phyloP scores from a whole-genome alignment of 2,797 vertebrate genomes.

The Staurois parvus region DNA sequence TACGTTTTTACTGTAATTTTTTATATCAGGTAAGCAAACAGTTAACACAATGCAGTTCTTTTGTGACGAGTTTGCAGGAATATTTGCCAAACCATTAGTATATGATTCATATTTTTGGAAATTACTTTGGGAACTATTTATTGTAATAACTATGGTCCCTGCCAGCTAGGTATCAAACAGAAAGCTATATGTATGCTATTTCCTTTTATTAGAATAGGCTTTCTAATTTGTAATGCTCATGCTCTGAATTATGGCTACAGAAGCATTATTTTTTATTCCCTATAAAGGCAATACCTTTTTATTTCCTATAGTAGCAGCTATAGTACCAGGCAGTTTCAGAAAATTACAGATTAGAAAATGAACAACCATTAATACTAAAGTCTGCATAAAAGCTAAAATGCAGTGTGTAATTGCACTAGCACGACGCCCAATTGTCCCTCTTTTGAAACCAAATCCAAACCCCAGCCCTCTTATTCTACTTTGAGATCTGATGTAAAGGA shows the following conservation, averaged over 20 bases:
- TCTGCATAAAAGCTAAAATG: not conserved
- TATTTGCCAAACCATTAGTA: slow-evolving; percentile 16
- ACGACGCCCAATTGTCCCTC: not conserved
- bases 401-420: not conserved
- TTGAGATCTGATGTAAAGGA: not conserved
- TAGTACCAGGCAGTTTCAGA: not conserved
- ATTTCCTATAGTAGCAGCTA: not conserved
- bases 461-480: not conserved
- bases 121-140: not conserved
- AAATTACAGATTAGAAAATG: not conserved
- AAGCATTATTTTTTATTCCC: not conserved
- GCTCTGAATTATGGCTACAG: not conserved
- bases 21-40: not conserved
- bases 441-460: too few relatives aligned
- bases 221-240: slow-evolving; percentile 2
- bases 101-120: slow-evolving; percentile 19
- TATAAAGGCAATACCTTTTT: not conserved
- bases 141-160: slow-evolving; percentile 9
- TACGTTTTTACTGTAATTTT: not conserved
- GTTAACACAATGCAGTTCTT: slow-evolving; percentile 5
- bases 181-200: not conserved
- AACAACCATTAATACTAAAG: not conserved
- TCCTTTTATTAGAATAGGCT: not conserved
- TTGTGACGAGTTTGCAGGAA: not conserved
- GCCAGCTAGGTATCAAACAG: slow-evolving; percentile 1